phyloP scores from a whole-genome alignment of 2,888 invertebrate species.

The Morpho deidamia region DNA sequence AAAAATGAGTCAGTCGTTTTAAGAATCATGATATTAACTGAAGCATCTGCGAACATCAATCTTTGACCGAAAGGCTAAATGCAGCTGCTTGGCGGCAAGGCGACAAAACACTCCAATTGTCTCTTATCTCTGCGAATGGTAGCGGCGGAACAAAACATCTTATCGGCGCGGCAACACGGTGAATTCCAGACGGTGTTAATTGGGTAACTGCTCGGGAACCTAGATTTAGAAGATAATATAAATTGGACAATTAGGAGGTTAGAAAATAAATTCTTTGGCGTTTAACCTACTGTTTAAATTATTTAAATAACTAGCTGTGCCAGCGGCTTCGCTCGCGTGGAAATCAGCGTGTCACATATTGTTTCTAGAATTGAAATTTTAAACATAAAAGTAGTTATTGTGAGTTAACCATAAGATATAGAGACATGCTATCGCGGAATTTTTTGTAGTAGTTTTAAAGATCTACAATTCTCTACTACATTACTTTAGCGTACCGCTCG shows the following conservation, averaged over 20 bases:
- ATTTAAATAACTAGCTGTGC: no score
- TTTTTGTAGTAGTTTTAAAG: no score
- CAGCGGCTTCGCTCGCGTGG: no score
- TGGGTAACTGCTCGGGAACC: slow-evolving; percentile 31
- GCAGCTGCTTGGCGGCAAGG: slow-evolving; percentile 53
- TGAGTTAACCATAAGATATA: no score
- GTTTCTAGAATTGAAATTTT: no score
- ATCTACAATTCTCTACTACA: no score
- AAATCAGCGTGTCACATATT: no score
- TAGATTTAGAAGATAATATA: slow-evolving; percentile 37
- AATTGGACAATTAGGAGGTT: slow-evolving; percentile 35
- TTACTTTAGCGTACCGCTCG: no score
- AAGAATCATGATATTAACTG: neutral
- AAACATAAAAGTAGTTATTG: no score
- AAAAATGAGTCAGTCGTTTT: no score
- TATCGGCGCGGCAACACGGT: slow-evolving; percentile 46
- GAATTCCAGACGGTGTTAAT: slow-evolving; percentile 54
- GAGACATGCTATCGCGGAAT: no score
- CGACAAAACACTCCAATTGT: slow-evolving; percentile 45
- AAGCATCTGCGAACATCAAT: slow-evolving; percentile 20
- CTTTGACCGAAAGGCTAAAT: slow-evolving; percentile 28
- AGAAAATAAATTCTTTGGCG: neutral
- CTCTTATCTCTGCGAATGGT: slow-evolving; percentile 41
- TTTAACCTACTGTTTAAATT: neutral
- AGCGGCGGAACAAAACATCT: slow-evolving; percentile 54